These are phyloP conservation scores for Oceanodroma tethys DNA, from an alignment of 2,113 vertebrate species.

Conservation along the genomic window DNA sequence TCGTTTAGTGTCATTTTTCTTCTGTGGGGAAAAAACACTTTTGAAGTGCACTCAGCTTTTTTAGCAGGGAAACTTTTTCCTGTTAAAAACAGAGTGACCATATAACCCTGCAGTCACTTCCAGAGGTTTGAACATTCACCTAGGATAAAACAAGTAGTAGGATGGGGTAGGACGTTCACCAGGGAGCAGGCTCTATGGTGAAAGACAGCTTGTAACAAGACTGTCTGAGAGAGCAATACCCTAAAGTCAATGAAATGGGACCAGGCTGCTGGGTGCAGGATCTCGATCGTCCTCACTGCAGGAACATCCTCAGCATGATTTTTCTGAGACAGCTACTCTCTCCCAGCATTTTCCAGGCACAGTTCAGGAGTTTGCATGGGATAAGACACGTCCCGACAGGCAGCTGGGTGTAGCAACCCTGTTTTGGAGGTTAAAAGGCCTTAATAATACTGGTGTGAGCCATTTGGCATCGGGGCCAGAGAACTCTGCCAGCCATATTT, in stretches of 20 bases:
- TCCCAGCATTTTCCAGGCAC: neutral
- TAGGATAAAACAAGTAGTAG: neutral
- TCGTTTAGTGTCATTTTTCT: neutral
- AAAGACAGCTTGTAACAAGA: neutral
- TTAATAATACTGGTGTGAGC: neutral
- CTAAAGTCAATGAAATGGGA: neutral
- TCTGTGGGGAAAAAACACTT: neutral
- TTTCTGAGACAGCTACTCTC: neutral
- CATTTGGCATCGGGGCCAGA: neutral
- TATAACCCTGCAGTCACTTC: neutral
- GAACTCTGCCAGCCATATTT: neutral
- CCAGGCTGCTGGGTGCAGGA: neutral
- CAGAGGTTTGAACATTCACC: neutral
- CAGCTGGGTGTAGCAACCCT: neutral
- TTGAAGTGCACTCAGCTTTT: neutral
- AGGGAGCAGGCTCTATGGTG: neutral
- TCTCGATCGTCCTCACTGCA: accelerated
- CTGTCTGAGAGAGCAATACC: neutral
- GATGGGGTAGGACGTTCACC: neutral
- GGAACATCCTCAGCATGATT: neutral
- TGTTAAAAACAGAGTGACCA: neutral
- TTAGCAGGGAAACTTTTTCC: neutral
- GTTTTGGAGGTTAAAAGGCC: neutral
- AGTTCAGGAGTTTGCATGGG: neutral
- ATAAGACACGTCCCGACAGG: no score